A percentile compares a stretch with the other conserved stretches of the same genome.
These are phyloP conservation scores for Dascillus cervinus DNA, from an alignment of 2,888 invertebrate genomes.

Conservation along the genomic window DNA sequence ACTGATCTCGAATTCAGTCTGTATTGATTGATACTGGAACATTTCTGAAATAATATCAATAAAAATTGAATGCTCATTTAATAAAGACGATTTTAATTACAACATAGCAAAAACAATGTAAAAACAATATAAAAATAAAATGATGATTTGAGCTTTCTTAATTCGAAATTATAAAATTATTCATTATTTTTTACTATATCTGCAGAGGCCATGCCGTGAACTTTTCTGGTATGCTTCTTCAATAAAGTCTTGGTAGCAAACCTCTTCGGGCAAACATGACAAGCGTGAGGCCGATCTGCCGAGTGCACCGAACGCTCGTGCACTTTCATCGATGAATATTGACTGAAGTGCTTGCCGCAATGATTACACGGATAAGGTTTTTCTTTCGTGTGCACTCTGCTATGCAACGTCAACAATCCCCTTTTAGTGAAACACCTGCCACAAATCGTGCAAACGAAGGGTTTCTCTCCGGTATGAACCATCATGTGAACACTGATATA, in stretches of 20 bases:
- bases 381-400: conserved; percentile 29
- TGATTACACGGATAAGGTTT: conserved; percentile 47
- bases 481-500: conserved; percentile 27
- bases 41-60: too few relatives aligned
- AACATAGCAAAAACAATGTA: too few relatives aligned
- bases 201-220: background rate
- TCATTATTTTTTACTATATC: too few relatives aligned
- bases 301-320: conserved; percentile 48
- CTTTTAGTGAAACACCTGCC: conserved; percentile 34
- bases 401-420: conserved; percentile 43
- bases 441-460: conserved; percentile 26
- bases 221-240: background rate
- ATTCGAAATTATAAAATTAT: too few relatives aligned
- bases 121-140: too few relatives aligned
- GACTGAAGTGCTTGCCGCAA: conserved; percentile 48
- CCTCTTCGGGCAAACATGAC: conserved; percentile 4
- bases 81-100: too few relatives aligned
- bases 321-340: conserved; percentile 44
- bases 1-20: too few relatives aligned
- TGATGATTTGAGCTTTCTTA: too few relatives aligned
- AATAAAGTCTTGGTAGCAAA: conserved; percentile 1
- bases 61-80: too few relatives aligned
- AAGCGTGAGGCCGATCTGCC: conserved; percentile 34
- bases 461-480: conserved; percentile 36
- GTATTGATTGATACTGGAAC: too few relatives aligned